Evolutionary conservation across 1,140 invertebrate genomes (phyloP).

Genomic region (Drosophila virilis): DNA sequence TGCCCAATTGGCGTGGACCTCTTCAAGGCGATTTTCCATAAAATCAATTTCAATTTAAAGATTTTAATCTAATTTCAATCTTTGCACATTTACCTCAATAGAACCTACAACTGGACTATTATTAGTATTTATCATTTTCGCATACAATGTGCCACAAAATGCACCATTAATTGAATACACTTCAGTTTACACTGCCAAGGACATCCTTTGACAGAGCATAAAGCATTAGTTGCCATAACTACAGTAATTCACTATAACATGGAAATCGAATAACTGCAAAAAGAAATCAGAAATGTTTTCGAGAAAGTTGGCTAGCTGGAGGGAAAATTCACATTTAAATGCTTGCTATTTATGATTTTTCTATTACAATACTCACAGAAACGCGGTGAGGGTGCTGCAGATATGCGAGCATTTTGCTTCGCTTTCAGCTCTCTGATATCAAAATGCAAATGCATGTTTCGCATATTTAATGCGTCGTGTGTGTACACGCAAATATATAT

Average conservation of each 20-base stretch:
- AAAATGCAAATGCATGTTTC: constrained; percentile 73
- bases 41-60: no score
- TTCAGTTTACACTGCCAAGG: background rate
- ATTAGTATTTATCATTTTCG: background rate
- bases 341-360: constrained; percentile 52
- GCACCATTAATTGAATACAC: background rate
- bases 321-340: constrained; percentile 18
- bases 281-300: constrained; percentile 51
- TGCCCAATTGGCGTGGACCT: no score
- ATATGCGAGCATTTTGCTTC: constrained; percentile 21
- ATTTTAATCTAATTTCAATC: no score
- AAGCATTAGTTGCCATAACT: constrained; percentile 38
- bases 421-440: constrained; percentile 43
- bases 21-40: no score
- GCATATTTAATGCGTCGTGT: constrained; percentile 69
- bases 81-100: no score
- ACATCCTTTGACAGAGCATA: constrained; percentile 5
- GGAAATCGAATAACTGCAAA: constrained; percentile 56
- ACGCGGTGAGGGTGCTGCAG: background rate
- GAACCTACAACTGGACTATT: no score
- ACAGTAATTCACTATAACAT: constrained; percentile 52
- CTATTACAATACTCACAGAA: constrained; percentile 19
- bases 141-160: background rate
- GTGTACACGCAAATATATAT: constrained; percentile 37
- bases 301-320: background rate